Conservation (phyloP, 2,888 invertebrate species). For the Drosophila robusta region DNA sequence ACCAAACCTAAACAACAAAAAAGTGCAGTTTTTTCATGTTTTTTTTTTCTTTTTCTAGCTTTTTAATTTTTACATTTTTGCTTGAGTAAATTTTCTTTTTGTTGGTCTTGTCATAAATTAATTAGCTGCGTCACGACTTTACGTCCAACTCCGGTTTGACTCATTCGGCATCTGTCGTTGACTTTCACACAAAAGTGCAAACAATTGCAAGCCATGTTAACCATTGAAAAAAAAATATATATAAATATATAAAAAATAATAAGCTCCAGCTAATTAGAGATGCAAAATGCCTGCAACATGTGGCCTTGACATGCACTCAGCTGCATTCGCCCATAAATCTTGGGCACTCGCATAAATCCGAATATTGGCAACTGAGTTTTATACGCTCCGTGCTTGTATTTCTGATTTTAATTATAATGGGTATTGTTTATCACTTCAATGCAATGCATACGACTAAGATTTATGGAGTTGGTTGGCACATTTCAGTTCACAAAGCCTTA, state of each 20-base stretch:
- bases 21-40: slow-evolving; percentile 23
- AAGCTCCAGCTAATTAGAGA: slow-evolving; percentile 31
- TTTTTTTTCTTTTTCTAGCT: slow-evolving; percentile 20
- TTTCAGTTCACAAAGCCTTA: neutral
- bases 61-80: slow-evolving; percentile 56
- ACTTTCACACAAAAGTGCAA: slow-evolving; percentile 61
- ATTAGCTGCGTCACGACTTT: slow-evolving; percentile 74
- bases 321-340: slow-evolving; percentile 19
- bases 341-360: slow-evolving; percentile 7
- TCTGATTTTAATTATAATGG: slow-evolving; percentile 23
- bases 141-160: slow-evolving; percentile 41
- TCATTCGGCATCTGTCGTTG: slow-evolving; percentile 37
- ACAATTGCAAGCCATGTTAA: slow-evolving; percentile 35
- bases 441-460: slow-evolving; percentile 5
- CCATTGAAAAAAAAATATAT: neutral
- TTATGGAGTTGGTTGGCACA: slow-evolving; percentile 5
- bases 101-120: slow-evolving; percentile 65
- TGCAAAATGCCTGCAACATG: slow-evolving; percentile 25
- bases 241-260: slow-evolving; percentile 20
- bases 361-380: slow-evolving; percentile 24
- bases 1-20: slow-evolving; percentile 39
- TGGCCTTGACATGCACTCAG: slow-evolving; percentile 35
- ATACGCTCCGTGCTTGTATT: neutral
- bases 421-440: slow-evolving; percentile 24
- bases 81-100: slow-evolving; percentile 55